A percentile compares a stretch with the other conserved stretches of the same genome.
phyloP scores from a whole-genome alignment of 2,113 vertebrate genomes.

The Furnarius figulus region DNA sequence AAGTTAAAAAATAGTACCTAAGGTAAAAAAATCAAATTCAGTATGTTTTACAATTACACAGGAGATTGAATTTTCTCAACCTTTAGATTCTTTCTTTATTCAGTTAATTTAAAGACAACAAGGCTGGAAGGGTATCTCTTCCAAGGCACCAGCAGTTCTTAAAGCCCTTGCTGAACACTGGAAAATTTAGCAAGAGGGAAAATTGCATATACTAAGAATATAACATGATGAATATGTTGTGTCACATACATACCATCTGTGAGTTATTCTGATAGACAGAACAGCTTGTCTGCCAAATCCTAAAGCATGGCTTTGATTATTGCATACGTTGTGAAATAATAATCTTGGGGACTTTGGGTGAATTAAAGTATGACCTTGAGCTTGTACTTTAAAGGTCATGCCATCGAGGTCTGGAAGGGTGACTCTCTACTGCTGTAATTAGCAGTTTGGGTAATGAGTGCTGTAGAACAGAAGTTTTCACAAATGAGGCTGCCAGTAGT shows the following conservation, averaged over 20 bases:
- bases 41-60: constrained; percentile 54
- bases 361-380: constrained; percentile 49
- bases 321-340: constrained; percentile 35
- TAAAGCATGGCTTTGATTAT: constrained; percentile 61
- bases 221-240: constrained; percentile 73
- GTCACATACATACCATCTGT: constrained; percentile 74
- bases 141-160: constrained; percentile 40
- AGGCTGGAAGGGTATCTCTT: constrained; percentile 49
- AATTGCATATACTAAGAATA: constrained; percentile 71
- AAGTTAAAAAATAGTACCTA: constrained; percentile 58
- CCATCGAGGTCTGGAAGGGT: background rate
- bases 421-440: constrained; percentile 7
- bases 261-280: constrained; percentile 73
- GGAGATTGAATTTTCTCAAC: constrained; percentile 46
- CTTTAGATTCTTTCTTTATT: constrained; percentile 49
- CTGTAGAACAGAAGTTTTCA: constrained; percentile 3
- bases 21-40: constrained; percentile 49
- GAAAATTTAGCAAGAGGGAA: constrained; percentile 58
- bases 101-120: constrained; percentile 36
- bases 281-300: constrained; percentile 70
- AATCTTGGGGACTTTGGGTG: constrained; percentile 26
- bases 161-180: constrained; percentile 35
- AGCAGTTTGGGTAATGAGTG: background rate
- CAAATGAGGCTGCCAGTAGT: constrained; percentile 10
- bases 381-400: constrained; percentile 14